Percentiles rank a stretch among this genome's conserved stretches.
Conservation (phyloP, 2,113 vertebrate genomes). For the Narcine bancroftii region DNA sequence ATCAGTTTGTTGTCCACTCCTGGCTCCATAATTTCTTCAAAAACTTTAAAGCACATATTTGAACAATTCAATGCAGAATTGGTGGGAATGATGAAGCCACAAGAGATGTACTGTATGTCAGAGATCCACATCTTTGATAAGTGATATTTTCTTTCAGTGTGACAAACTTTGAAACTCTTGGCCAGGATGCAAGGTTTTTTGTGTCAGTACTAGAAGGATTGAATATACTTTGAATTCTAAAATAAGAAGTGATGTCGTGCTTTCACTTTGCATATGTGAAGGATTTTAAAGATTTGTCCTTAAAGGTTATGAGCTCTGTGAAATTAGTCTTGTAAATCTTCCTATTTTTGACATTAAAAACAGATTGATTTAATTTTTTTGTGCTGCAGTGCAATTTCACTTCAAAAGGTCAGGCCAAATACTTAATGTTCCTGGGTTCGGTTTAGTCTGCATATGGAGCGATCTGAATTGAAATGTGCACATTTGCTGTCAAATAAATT, state of each 20-base stretch:
- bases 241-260: not conserved
- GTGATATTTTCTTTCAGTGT: not conserved
- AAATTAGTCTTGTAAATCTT: constrained; percentile 25
- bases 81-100: not conserved
- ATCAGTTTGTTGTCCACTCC: not conserved
- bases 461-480: constrained; percentile 13
- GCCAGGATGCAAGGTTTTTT: no score
- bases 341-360: constrained; percentile 15
- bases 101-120: not conserved
- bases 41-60: not conserved
- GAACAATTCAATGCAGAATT: not conserved
- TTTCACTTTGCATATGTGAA: not conserved
- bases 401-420: constrained; percentile 18
- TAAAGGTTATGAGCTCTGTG: not conserved
- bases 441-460: not conserved
- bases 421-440: not conserved
- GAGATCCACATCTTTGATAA: not conserved
- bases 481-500: not conserved
- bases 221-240: not conserved
- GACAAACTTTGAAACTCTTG: not conserved
- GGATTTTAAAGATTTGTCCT: not conserved
- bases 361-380: constrained; percentile 25
- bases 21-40: constrained; percentile 8
- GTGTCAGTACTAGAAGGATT: not conserved
- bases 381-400: not conserved